Base-by-base conservation (phyloP, 2,113 vertebrate genomes). In the Ariopsis seemanni region DNA sequence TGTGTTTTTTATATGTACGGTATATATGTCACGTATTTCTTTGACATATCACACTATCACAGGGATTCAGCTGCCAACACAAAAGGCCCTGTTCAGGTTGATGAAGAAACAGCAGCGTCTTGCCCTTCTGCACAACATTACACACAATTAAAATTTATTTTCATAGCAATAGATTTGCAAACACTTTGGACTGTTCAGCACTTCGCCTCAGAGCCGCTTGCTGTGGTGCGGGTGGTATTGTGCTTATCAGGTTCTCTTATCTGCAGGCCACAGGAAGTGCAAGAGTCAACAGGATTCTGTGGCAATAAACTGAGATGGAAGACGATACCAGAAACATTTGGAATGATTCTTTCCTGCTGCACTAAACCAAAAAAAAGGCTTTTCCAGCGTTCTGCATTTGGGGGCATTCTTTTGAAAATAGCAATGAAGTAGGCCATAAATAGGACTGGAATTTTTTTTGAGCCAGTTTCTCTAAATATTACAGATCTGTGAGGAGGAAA, bases 231-330 rank as follows among this genome's bases (percentile, higher is more conserved):
- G 91, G 86, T 53, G 88, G 92, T 92, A 91, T 91, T 91, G 93
- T 92, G 94, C 93, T 94, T 92, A 93, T 89, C 92, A 87, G 84
- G 72, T 91, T 94, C 94, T 92, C 94, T 95, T 95, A 96, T 96
- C 95, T 93, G 90, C 94, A 93, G 90, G 92, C 89, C 90, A 94
- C 88, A 96, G 95, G 94, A 96, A 96, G 94, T 93, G 89, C 89
- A 93, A 93, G 93, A 95, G 92, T 95, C 94, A 90, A 93, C 95
- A 96, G 94, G 93, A 95, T 95, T 91, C 91, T 90, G 92, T 90
- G 83, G 88, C 93, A 91, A 92, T 96, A 94, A 95, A 95, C 94
- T 90, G 89, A 94, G 95, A 97, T 94, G 90, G 67, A 90, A 92
- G 92, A 30, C 30, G 88, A 89, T 89, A 90, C 92, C 92, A 89